Conservation (phyloP, 2,113 vertebrate species). For the Formicarius rufipectus region DNA sequence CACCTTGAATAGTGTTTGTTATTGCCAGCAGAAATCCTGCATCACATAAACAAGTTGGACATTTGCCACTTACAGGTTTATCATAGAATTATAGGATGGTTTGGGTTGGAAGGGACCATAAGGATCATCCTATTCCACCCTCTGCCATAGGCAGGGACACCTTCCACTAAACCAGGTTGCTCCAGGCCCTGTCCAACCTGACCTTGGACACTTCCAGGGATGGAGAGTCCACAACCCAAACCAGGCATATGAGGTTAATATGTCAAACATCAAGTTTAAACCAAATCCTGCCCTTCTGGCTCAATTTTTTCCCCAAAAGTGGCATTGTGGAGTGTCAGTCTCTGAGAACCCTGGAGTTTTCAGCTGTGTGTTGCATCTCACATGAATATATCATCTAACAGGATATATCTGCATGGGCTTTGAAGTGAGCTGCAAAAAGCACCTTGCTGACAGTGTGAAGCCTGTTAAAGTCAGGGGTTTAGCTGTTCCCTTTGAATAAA, state of each 20-base stretch:
- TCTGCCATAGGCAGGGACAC: neutral
- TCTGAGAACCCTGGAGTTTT: neutral
- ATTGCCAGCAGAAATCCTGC: neutral
- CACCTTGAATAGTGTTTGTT: neutral
- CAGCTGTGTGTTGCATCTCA: neutral
- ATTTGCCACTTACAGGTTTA: neutral
- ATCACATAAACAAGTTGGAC: neutral
- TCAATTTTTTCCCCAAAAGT: neutral
- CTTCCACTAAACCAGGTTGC: rapidly evolving
- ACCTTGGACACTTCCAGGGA: neutral
- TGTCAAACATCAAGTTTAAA: neutral
- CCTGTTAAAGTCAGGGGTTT: neutral
- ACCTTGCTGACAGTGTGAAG: neutral
- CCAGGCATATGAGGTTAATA: neutral
- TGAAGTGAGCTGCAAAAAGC: neutral
- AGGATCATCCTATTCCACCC: neutral
- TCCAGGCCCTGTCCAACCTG: neutral
- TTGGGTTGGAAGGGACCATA: neutral
- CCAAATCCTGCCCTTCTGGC: neutral
- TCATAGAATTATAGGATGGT: neutral
- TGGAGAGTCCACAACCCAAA: neutral
- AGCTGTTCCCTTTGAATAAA: neutral
- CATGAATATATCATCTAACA: neutral
- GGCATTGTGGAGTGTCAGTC: neutral
- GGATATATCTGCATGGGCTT: neutral